A percentile compares a stretch with the other conserved stretches of the same genome.
Conservation (phyloP, 2,797 vertebrate species). For the Sebastes umbrosus region DNA sequence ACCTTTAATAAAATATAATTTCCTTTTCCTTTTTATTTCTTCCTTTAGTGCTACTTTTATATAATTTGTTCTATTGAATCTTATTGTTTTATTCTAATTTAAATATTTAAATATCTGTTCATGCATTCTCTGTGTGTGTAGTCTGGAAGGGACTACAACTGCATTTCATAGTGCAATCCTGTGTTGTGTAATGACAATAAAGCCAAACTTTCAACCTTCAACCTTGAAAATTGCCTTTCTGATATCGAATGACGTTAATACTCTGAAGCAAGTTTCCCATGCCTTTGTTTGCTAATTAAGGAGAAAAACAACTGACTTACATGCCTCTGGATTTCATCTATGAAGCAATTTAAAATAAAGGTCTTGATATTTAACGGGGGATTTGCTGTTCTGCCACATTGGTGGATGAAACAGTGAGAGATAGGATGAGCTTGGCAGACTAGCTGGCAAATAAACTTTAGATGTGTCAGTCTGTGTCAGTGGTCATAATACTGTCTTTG, state of each 20-base stretch:
- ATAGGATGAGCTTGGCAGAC: constrained; percentile 13
- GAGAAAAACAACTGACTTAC: background rate
- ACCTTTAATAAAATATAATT: too few species aligned
- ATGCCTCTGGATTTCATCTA: background rate
- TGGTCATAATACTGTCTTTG: constrained; percentile 54
- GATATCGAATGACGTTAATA: background rate
- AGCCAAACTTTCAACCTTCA: background rate
- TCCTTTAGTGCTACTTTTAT: background rate
- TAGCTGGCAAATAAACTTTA: constrained; percentile 35
- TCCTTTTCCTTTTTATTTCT: background rate
- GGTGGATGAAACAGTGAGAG: constrained; percentile 19
- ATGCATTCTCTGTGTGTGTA: fast-evolving
- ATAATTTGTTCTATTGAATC: background rate
- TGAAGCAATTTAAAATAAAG: constrained; percentile 21
- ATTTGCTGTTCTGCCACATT: constrained; percentile 27
- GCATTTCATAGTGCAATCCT: background rate
- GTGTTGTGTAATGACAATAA: background rate
- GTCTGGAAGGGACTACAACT: background rate
- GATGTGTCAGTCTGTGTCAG: constrained; percentile 52
- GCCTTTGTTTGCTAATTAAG: background rate
- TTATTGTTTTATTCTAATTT: background rate
- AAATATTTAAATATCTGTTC: background rate
- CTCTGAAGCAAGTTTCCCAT: background rate
- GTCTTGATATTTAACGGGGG: constrained; percentile 12
- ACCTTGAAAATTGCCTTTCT: background rate